These are phyloP conservation scores for Endotricha flammealis DNA, from an alignment of 2,888 invertebrate genomes.

Conservation along the genomic window DNA sequence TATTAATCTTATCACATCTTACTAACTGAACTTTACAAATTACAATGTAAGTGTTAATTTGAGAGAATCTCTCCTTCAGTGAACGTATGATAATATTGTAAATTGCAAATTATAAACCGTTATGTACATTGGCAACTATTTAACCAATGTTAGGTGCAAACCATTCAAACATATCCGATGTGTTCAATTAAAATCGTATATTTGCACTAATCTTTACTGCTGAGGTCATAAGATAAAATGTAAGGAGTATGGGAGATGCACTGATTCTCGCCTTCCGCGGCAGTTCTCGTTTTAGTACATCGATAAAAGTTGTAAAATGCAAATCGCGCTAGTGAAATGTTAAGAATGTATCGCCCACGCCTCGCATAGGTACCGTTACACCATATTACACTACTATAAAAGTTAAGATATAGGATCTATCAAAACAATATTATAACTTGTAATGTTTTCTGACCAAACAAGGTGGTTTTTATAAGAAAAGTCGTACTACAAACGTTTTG, in stretches of 20 bases:
- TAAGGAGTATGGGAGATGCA: slow-evolving; percentile 48
- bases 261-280: slow-evolving; percentile 51
- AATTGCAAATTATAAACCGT: too few relatives aligned
- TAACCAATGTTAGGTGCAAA: background rate
- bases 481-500: too few relatives aligned
- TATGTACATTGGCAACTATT: too few relatives aligned
- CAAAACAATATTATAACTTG: background rate
- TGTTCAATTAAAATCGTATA: slow-evolving; percentile 25
- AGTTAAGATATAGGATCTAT: slow-evolving; percentile 17
- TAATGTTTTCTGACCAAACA: too few relatives aligned
- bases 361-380: slow-evolving; percentile 51
- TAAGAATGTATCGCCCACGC: slow-evolving; percentile 67
- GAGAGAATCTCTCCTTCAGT: too few relatives aligned
- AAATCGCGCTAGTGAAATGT: slow-evolving; percentile 69
- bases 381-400: slow-evolving; percentile 50
- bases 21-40: too few relatives aligned
- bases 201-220: slow-evolving; percentile 34
- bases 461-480: too few relatives aligned
- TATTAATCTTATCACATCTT: too few relatives aligned
- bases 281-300: slow-evolving; percentile 61
- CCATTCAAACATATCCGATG: slow-evolving; percentile 18
- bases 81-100: too few relatives aligned
- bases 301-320: slow-evolving; percentile 75
- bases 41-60: too few relatives aligned
- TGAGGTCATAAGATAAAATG: slow-evolving; percentile 38